Evolutionary conservation across 2,797 vertebrate species (phyloP).

Genomic region (Eremophila alpestris): DNA sequence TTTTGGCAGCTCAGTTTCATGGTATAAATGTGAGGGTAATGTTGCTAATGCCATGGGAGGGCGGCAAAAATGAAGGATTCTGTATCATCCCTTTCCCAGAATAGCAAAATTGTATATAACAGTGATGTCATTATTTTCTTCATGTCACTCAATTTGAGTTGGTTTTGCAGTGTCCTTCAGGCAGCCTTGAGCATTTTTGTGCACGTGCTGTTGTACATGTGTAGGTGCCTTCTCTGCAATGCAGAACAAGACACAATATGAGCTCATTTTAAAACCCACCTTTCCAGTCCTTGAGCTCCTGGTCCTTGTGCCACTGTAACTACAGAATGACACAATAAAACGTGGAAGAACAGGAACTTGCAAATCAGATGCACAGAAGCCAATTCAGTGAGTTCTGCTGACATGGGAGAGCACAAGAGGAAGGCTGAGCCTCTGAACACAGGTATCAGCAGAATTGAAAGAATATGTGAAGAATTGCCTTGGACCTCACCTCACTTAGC

Average conservation of each 20-base stretch:
- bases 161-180: not conserved
- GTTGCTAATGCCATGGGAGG: not conserved
- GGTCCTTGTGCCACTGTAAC: not conserved
- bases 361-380: constrained; percentile 27
- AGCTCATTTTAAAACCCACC: not conserved
- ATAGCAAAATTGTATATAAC: not conserved
- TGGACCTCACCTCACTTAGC: constrained; percentile 15
- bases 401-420: not conserved
- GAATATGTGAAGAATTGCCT: constrained; percentile 28
- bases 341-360: constrained; percentile 7
- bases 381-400: constrained; percentile 50
- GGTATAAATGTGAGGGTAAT: not conserved
- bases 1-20: not conserved
- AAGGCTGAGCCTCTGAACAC: not conserved
- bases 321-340: not conserved
- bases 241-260: not conserved
- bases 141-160: not conserved
- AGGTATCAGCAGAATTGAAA: constrained; percentile 53
- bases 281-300: not conserved
- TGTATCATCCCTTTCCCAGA: not conserved
- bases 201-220: fast-evolving
- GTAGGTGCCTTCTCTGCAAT: not conserved
- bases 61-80: not conserved
- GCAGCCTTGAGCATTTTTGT: not conserved
- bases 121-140: not conserved